These are phyloP conservation scores for Bagarius yarrelli DNA, from an alignment of 2,113 vertebrate genomes.

Conservation along the genomic window DNA sequence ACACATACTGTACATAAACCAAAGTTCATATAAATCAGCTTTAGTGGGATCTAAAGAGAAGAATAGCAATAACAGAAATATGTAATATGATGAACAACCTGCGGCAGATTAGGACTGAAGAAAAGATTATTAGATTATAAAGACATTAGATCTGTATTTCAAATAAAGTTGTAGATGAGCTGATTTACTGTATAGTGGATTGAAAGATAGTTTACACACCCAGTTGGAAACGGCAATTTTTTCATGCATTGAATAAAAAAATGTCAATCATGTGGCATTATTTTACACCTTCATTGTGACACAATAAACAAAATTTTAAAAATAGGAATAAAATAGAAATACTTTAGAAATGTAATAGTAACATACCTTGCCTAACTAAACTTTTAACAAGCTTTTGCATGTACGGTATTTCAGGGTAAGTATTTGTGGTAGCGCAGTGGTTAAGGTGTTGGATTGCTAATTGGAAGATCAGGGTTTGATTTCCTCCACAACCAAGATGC, in stretches of 20 bases:
- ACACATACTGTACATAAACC: no score
- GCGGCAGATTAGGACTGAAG: not conserved
- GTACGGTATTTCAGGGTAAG: not conserved
- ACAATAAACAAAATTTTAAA: not conserved
- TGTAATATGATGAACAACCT: not conserved
- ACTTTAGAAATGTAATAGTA: not conserved
- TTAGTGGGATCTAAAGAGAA: not conserved
- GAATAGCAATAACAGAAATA: not conserved
- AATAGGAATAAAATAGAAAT: not conserved
- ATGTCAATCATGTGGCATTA: not conserved
- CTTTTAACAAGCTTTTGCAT: no score
- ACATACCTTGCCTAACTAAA: no score
- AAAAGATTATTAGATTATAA: not conserved
- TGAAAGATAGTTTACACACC: not conserved
- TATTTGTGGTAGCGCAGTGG: no score
- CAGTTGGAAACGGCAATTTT: not conserved
- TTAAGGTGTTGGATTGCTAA: no score
- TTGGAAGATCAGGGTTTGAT: no score
- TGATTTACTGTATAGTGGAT: not conserved
- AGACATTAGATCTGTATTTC: not conserved
- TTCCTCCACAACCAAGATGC: no score
- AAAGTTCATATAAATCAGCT: not conserved
- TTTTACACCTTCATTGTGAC: not conserved
- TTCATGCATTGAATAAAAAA: not conserved
- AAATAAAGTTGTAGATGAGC: not conserved